Evolutionary conservation across 2,113 vertebrate species (phyloP).

Genomic region (Stegostoma tigrinum): DNA sequence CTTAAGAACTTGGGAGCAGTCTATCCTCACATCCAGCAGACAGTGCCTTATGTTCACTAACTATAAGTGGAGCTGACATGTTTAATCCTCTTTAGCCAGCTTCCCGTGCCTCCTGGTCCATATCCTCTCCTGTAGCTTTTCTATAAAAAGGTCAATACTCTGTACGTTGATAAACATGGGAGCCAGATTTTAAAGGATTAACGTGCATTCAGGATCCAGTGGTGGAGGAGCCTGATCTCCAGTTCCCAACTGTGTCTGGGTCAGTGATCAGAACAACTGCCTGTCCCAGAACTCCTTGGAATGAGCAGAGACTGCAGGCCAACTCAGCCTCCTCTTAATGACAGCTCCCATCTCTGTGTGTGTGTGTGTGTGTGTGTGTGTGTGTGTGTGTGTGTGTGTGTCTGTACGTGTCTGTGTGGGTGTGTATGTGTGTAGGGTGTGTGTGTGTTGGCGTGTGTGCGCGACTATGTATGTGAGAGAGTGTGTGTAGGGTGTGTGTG

Average conservation of each 20-base stretch:
- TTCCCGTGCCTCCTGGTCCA: not conserved
- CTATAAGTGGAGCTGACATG: not conserved
- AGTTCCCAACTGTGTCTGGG: not conserved
- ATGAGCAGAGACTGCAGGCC: not conserved
- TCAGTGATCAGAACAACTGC: not conserved
- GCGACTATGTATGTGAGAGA: too few relatives aligned
- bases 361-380: too few relatives aligned
- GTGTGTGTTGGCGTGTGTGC: too few relatives aligned
- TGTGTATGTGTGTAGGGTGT: too few relatives aligned
- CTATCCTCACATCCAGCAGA: not conserved
- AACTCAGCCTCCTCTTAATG: not conserved
- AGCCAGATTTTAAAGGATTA: constrained; percentile 7
- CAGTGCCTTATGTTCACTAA: not conserved
- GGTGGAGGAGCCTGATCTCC: not conserved
- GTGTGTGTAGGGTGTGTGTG: too few relatives aligned
- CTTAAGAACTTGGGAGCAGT: not conserved
- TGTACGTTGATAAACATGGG: not conserved
- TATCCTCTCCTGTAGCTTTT: not conserved
- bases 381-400: not conserved
- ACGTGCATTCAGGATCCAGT: not conserved
- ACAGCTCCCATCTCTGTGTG: not conserved
- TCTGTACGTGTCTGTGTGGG: too few relatives aligned
- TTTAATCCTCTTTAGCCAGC: constrained; percentile 7
- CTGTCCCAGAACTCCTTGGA: not conserved
- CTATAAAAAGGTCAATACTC: not conserved